Evolutionary conservation across 2,888 invertebrate species (phyloP).

Genomic region (Chouioia cunea): DNA sequence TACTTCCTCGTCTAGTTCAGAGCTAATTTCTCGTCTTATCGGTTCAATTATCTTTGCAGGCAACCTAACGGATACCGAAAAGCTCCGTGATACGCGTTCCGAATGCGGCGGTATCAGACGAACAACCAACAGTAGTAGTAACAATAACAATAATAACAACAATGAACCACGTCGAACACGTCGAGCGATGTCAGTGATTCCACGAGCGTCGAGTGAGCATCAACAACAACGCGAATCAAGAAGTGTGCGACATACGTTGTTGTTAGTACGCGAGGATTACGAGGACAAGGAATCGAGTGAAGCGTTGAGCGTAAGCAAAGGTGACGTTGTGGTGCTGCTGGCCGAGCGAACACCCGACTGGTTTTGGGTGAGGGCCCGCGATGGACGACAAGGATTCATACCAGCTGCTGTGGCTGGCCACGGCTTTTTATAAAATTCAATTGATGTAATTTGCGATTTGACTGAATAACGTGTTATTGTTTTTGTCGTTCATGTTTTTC

Average conservation of each 20-base stretch:
- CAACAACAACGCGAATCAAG: neutral
- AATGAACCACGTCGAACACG: constrained; percentile 3
- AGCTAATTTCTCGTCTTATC: constrained; percentile 10
- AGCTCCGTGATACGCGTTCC: constrained; percentile 76
- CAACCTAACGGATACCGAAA: constrained; percentile 85
- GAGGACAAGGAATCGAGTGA: constrained; percentile 14
- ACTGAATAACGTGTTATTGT: too few relatives aligned
- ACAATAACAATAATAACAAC: neutral
- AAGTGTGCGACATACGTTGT: constrained; percentile 15
- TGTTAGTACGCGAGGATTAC: constrained; percentile 42
- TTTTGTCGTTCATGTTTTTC: too few relatives aligned
- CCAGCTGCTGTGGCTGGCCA: constrained; percentile 84
- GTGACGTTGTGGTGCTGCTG: constrained; percentile 77
- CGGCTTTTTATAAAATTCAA: constrained; percentile 73
- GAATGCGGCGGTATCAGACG: constrained; percentile 72
- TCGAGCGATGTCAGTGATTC: constrained; percentile 7
- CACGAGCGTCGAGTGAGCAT: neutral
- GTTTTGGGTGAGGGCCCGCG: constrained; percentile 81
- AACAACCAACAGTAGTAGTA: constrained; percentile 51
- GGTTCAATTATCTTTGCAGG: constrained; percentile 60
- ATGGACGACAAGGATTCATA: constrained; percentile 81
- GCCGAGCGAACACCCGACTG: constrained; percentile 71
- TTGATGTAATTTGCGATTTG: too few relatives aligned
- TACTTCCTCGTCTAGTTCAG: neutral
- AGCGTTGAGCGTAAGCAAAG: constrained; percentile 47